Evolutionary conservation across 2,888 invertebrate genomes (phyloP).

Genomic region (Hyposoter didymator): DNA sequence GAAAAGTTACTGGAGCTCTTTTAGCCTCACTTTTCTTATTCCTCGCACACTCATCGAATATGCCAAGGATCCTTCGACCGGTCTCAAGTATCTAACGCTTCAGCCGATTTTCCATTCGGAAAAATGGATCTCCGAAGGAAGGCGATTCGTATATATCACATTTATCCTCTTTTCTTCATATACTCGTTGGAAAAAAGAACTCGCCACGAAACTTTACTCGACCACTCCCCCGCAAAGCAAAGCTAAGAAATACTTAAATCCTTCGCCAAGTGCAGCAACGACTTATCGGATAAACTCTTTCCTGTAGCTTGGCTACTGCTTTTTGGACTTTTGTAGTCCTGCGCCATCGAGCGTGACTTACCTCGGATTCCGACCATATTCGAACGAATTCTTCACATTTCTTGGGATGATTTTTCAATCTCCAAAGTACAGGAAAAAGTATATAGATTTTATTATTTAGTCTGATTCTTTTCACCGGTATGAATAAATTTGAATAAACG

Average conservation of each 20-base stretch:
- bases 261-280: constrained; percentile 59
- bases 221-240: constrained; percentile 16
- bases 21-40: constrained; percentile 50
- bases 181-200: constrained; percentile 36
- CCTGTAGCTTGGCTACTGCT: constrained; percentile 24
- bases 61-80: constrained; percentile 63
- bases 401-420: not conserved
- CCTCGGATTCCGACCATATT: constrained; percentile 3
- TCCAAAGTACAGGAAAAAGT: not conserved
- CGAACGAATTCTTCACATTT: not conserved
- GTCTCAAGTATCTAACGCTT: constrained; percentile 64
- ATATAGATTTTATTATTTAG: not conserved
- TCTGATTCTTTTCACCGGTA: too few species aligned
- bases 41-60: constrained; percentile 66
- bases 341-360: not conserved
- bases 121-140: constrained; percentile 62
- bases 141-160: constrained; percentile 10
- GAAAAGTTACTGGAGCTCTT: constrained; percentile 56
- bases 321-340: not conserved
- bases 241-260: constrained; percentile 59
- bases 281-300: constrained; percentile 60
- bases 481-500: not conserved
- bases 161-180: constrained; percentile 44
- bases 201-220: constrained; percentile 2
- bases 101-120: constrained; percentile 52